Percentiles rank a stretch among this genome's conserved stretches.
These are phyloP conservation scores for Diuraphis noxia DNA, from an alignment of 1,140 invertebrate species.

Conservation along the genomic window DNA sequence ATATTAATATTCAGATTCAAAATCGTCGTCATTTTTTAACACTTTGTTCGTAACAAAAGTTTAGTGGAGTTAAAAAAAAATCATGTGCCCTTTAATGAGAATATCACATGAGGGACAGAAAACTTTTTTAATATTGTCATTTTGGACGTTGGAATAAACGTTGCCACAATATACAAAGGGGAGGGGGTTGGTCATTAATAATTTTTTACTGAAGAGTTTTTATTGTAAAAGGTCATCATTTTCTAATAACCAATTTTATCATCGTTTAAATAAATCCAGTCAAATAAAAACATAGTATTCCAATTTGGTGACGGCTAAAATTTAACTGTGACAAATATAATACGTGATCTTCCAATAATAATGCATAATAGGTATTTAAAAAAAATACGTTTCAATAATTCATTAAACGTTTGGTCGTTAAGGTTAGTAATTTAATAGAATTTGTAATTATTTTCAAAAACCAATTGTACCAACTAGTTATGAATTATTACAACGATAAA, in stretches of 20 bases:
- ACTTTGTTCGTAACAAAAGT: conserved; percentile 25
- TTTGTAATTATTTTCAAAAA: too few relatives aligned
- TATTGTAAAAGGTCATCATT: background rate
- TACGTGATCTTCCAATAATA: background rate
- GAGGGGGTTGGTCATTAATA: background rate
- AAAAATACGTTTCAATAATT: background rate
- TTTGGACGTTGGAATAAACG: conserved; percentile 14
- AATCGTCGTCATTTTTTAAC: conserved; percentile 33
- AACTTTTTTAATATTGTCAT: conserved; percentile 51
- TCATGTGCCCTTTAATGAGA: conserved; percentile 42
- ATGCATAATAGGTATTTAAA: background rate
- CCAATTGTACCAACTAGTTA: background rate
- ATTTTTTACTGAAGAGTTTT: conserved; percentile 19
- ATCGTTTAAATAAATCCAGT: background rate
- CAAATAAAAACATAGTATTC: background rate
- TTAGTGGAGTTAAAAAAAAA: background rate
- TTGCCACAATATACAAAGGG: background rate
- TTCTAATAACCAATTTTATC: background rate
- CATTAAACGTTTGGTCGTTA: background rate
- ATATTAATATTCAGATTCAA: background rate
- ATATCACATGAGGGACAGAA: conserved; percentile 28
- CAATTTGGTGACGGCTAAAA: background rate
- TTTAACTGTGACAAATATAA: background rate
- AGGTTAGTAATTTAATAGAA: background rate
- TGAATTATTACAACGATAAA: background rate